These are phyloP conservation scores for Hydraecia micacea DNA, from an alignment of 2,888 invertebrate species.

Conservation along the genomic window DNA sequence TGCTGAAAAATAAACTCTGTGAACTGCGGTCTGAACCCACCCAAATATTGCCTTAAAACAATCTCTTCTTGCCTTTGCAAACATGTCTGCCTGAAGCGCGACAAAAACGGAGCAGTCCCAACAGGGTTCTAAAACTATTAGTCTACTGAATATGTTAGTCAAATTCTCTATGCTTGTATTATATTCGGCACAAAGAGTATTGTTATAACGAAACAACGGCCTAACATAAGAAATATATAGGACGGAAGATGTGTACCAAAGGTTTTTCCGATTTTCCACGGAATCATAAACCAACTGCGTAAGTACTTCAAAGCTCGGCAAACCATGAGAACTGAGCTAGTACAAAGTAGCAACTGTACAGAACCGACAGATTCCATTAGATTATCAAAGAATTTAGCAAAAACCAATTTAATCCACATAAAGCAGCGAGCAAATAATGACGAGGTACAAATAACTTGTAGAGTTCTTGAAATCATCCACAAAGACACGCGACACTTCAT, in stretches of 20 bases:
- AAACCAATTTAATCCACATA: constrained; percentile 58
- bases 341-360: constrained; percentile 46
- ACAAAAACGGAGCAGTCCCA: neutral
- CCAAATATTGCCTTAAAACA: too few species aligned
- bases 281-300: constrained; percentile 15
- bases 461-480: constrained; percentile 63
- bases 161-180: neutral
- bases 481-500: constrained; percentile 65
- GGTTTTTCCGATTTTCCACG: constrained; percentile 10
- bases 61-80: neutral
- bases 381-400: constrained; percentile 60
- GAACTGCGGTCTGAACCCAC: neutral
- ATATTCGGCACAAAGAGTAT: neutral
- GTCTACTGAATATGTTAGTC: neutral
- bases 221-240: neutral
- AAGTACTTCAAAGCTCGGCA: constrained; percentile 20
- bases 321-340: constrained; percentile 38
- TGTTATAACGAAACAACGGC: neutral
- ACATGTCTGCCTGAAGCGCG: neutral
- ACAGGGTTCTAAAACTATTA: neutral
- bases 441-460: constrained; percentile 48
- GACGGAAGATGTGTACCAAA: neutral
- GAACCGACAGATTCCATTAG: constrained; percentile 47
- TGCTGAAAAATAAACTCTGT: neutral
- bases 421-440: constrained; percentile 26